A percentile compares a stretch with the other conserved stretches of the same genome.
Evolutionary conservation across 2,113 vertebrate species (phyloP).

Genomic region (Raphicerus campestris): DNA sequence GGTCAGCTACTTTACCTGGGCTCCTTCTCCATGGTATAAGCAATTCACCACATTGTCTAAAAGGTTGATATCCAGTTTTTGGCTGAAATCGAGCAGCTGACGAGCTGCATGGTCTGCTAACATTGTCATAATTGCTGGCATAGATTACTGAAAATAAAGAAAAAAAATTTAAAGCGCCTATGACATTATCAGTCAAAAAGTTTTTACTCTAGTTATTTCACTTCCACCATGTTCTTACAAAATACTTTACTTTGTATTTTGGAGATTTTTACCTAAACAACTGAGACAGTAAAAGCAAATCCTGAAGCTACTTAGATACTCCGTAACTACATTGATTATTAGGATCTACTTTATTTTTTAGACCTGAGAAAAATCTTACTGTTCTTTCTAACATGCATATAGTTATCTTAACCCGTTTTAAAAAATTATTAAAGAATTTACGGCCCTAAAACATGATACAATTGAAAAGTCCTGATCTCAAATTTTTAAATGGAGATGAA

Average conservation of each 20-base stretch:
- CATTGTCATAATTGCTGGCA: constrained; percentile 99
- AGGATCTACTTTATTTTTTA: background rate
- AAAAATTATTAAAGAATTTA: background rate
- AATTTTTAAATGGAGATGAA: background rate
- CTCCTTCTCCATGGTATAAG: constrained; percentile 97
- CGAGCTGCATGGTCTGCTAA: constrained; percentile 99
- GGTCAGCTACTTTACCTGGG: constrained; percentile 87
- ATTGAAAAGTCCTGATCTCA: background rate
- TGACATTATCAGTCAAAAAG: constrained; percentile 34
- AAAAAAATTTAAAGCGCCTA: constrained; percentile 32
- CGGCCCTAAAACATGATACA: background rate
- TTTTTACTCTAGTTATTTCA: constrained; percentile 45
- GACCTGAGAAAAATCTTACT: background rate
- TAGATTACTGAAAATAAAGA: constrained; percentile 93
- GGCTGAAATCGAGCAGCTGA: constrained; percentile 99
- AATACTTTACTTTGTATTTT: background rate
- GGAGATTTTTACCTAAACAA: background rate
- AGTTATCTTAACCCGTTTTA: background rate
- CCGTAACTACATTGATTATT: background rate
- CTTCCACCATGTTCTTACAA: background rate
- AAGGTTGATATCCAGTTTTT: constrained; percentile 98
- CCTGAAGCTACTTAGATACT: background rate
- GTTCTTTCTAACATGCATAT: background rate
- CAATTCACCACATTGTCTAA: constrained; percentile 99
- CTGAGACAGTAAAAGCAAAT: background rate